Evolutionary conservation across 2,888 invertebrate genomes (phyloP).

Genomic region (Torymus tubicola): DNA sequence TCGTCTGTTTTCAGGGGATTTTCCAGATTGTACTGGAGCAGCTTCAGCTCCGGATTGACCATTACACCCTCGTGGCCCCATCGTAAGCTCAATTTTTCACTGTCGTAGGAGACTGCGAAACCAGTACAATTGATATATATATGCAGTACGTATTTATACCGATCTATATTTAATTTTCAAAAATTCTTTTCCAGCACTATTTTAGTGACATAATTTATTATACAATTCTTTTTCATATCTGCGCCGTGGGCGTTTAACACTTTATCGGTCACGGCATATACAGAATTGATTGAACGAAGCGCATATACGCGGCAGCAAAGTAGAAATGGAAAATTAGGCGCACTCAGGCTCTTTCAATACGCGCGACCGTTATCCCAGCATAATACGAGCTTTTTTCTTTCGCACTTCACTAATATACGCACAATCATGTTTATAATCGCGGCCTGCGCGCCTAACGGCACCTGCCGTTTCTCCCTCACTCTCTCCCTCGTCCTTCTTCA

Average conservation of each 20-base stretch:
- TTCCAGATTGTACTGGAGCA: constrained; percentile 88
- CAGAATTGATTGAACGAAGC: no score
- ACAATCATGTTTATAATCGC: constrained; percentile 22
- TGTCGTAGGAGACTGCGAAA: constrained; percentile 86
- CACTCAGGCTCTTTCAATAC: not conserved
- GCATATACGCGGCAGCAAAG: not conserved
- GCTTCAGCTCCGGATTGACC: constrained; percentile 87
- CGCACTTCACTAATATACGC: constrained; percentile 38
- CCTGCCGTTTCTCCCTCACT: constrained; percentile 27
- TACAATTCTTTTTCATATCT: no score
- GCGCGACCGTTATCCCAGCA: constrained; percentile 32
- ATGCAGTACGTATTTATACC: no score
- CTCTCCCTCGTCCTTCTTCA: constrained; percentile 15
- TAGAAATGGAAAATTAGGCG: constrained; percentile 26
- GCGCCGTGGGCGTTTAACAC: no score
- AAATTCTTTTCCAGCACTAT: no score
- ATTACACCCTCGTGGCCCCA: constrained; percentile 88
- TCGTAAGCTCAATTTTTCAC: constrained; percentile 84
- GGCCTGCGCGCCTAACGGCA: constrained; percentile 38
- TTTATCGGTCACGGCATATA: no score
- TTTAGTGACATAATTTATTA: no score
- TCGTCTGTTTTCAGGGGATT: constrained; percentile 85
- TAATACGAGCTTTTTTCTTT: constrained; percentile 1
- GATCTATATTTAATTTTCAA: no score
- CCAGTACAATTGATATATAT: not conserved